Evolutionary conservation across 92 coral and sea anemone genomes (phyloP).

Genomic region (Palythoa heliodiscus): DNA sequence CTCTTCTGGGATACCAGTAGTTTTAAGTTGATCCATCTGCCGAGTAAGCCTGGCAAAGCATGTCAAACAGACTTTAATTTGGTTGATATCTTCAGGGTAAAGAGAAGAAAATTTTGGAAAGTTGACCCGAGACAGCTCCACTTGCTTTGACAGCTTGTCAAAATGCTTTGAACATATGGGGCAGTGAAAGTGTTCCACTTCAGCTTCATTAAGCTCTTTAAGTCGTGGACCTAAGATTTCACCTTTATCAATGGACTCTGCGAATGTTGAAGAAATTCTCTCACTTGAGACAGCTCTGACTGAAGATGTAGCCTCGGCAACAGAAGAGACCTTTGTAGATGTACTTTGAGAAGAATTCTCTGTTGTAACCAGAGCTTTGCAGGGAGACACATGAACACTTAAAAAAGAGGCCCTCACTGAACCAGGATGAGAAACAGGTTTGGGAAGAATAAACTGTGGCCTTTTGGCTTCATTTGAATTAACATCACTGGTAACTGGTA

Average conservation of each 20-base stretch:
- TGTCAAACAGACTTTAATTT: constrained; percentile 61
- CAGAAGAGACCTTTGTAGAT: background rate
- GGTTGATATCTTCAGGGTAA: constrained; percentile 66
- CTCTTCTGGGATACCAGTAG: constrained; percentile 71
- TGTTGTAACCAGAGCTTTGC: background rate
- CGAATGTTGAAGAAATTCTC: background rate
- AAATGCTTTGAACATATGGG: constrained; percentile 69
- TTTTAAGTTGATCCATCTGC: constrained; percentile 73
- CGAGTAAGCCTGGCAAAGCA: constrained; percentile 77
- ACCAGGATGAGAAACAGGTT: background rate
- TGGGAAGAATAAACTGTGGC: constrained; percentile 37
- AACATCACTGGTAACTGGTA: background rate
- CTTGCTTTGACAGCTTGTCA: constrained; percentile 48
- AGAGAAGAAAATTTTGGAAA: constrained; percentile 63
- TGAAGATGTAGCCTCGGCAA: background rate
- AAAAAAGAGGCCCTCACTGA: background rate
- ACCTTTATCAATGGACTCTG: background rate
- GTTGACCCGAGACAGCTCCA: constrained; percentile 70
- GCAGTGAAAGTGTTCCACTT: constrained; percentile 46
- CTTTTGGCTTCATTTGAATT: background rate
- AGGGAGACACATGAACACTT: background rate
- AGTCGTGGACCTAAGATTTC: too few relatives aligned
- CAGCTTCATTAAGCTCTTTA: background rate
- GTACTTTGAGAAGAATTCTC: too few relatives aligned
- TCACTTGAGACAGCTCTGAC: background rate